phyloP scores from a whole-genome alignment of 1,140 invertebrate genomes.

The Plectrocnemia conspersa region DNA sequence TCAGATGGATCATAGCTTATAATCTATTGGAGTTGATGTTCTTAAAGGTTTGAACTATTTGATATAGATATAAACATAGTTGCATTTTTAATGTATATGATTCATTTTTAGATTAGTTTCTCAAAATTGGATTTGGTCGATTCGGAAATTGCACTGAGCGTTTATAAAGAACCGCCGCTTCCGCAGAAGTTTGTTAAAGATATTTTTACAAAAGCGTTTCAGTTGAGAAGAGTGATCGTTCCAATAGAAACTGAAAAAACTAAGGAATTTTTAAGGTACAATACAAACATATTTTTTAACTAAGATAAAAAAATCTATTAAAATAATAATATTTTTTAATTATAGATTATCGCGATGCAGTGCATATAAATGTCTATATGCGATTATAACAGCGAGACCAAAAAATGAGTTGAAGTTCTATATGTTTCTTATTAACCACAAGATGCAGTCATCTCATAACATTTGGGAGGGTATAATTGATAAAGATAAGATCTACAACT shows the following conservation, averaged over 20 bases:
- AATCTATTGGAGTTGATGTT: slow-evolving; percentile 28
- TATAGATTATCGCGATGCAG: slow-evolving; percentile 25
- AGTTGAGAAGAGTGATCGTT: not conserved
- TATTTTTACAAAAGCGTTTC: slow-evolving; percentile 2
- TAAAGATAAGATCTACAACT: slow-evolving; percentile 14
- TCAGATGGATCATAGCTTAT: slow-evolving; percentile 24
- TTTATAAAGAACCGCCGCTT: not conserved
- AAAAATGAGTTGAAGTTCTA: slow-evolving; percentile 22
- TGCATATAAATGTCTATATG: slow-evolving; percentile 29
- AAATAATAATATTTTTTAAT: not conserved
- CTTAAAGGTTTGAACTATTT: slow-evolving; percentile 15
- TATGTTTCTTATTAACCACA: slow-evolving; percentile 16
- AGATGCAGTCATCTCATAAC: not conserved
- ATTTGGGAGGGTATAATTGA: slow-evolving; percentile 30
- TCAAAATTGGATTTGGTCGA: slow-evolving; percentile 7
- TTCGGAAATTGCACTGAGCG: slow-evolving; percentile 5
- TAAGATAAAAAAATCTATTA: not conserved
- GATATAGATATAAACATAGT: not conserved
- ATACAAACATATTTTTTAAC: not conserved
- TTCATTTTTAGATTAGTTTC: slow-evolving; percentile 17
- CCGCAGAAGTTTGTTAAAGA: slow-evolving; percentile 11
- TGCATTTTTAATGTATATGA: slow-evolving; percentile 1
- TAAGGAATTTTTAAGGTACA: slow-evolving; percentile 12
- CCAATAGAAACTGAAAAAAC: not conserved
- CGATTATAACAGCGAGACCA: slow-evolving; percentile 22